Base-by-base conservation (phyloP, 2,797 vertebrate species). In the Apogon hyalosoma region DNA sequence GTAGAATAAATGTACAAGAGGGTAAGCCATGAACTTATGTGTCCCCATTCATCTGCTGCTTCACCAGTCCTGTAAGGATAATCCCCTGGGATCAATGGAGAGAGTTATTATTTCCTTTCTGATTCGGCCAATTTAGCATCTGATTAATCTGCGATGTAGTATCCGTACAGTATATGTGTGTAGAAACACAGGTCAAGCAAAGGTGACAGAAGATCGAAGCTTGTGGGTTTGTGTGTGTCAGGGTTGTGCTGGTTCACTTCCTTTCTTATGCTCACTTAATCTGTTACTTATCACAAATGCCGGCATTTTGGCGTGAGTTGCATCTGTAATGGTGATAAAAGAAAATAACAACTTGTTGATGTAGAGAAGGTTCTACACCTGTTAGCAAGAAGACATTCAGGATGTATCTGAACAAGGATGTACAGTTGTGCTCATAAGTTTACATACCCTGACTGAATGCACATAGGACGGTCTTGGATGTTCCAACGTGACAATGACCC, bases 81-180 rank as follows among this genome's bases (percentile, higher is more conserved):
- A 64, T 67, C 38, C 50, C 67, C 39, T 42, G 14, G 16, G 45
- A 41, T 68, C 53, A 63, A 48, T 39, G 62, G 56, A 69, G 52
- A 63, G 51, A 49, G 4, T 24, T 24, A 2, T 24, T 65, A 64
- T 73, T 74, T 68, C 53, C 57, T 31, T 69, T 82, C 46, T 51
- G 41, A 71, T 80, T 71, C 41, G 62, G 77, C 51, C 75, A 72
- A 69, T 85, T 84, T 79, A 75, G 68, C 42, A 62, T 42, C 16
- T 6, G 21, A 19, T 13, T 24, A 54, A 28, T 60, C 73, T 66
- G 63, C 31, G 14, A 41, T 41, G 11, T 14, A 14, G 40, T 41
- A 12, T 11, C 21, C 6, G 31, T 8, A 33, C 31, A 2, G 31
- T 8, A 33, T 33, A 8, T 33, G 6, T 33, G 31, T 33, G 31